Evolutionary conservation across 2,113 vertebrate species (phyloP).

Genomic region (Anser brachyrhynchus): DNA sequence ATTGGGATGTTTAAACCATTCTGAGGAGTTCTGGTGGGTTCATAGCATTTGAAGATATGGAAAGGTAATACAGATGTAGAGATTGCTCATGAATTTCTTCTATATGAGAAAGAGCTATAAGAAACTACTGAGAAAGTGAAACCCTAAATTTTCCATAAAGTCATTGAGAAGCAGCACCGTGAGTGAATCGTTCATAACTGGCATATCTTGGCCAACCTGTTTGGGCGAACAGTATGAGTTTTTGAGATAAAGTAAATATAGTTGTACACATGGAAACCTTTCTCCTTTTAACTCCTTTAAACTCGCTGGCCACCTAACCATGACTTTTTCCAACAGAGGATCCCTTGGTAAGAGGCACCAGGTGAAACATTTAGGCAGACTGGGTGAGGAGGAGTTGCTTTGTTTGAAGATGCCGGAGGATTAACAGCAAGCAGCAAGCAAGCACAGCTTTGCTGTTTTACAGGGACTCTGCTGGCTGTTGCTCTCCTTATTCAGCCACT

Average conservation of each 20-base stretch:
- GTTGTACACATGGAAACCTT: not conserved
- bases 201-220: not conserved
- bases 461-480: not conserved
- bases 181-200: not conserved
- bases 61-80: not conserved
- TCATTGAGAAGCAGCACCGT: not conserved
- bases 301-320: not conserved
- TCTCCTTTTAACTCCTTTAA: not conserved
- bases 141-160: not conserved
- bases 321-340: not conserved
- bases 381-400: not conserved
- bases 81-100: not conserved
- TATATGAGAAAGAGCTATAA: not conserved
- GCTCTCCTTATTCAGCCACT: not conserved
- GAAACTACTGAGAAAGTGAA: not conserved
- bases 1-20: not conserved
- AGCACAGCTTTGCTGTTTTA: not conserved
- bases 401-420: not conserved
- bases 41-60: not conserved
- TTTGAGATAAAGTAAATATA: not conserved
- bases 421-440: rapidly evolving
- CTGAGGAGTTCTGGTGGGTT: not conserved
- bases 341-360: not conserved
- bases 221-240: not conserved
- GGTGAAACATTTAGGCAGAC: not conserved